Base-by-base conservation (phyloP, 2,113 vertebrate genomes). In the Oceanodroma tethys region DNA sequence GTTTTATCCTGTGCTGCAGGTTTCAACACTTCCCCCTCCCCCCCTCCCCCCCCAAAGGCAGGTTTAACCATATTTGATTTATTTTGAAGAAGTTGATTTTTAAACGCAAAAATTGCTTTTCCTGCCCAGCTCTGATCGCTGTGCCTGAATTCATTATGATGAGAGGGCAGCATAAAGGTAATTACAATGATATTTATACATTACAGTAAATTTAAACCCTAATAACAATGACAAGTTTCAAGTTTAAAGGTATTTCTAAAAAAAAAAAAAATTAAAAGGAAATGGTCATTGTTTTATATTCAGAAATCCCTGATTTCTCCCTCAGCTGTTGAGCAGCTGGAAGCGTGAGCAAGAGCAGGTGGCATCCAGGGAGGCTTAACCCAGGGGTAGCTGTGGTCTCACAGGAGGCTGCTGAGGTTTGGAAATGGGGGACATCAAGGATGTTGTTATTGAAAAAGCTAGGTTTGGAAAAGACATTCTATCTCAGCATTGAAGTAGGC, bases 241-340 rank as follows among this genome's bases (percentile, higher is more conserved):
- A 42, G 11, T 27, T 58, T 59, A 70, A 92, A 81, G 36, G 48
- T 70, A 50, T 48, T 85, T 23, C 11, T 65, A 42, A 83, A 80
- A 12, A 60, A 48, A 48, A 22, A 50, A 48, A 22, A 21, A 48
- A 50, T 27, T 8, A 26, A 76, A 79, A 58, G 5, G 8, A 81
- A 68, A 13, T 40, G 4, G 3, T 13, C 0, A 0, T 23, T 82
- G 40, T 0, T 52, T 71, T 71, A 7, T 75, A 38, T 66, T 47
- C 4, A 58, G 17, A 73, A 75, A 15, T 29, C 38, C 30, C 48
- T 30, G 21, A 26, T 75, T 76, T 53, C 29, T 30, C 8, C 30
- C 40, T 65, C 42, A 29, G 58, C 34, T 55, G 45, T 55, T 52
- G 34, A 85, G 36, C 75, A 48, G 16, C 32, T 70, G 43, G 34